Evolutionary conservation across 2,888 invertebrate genomes (phyloP), one percentile per base, ranked within the genome.

Genomic region (Conus canariensis): DNA sequence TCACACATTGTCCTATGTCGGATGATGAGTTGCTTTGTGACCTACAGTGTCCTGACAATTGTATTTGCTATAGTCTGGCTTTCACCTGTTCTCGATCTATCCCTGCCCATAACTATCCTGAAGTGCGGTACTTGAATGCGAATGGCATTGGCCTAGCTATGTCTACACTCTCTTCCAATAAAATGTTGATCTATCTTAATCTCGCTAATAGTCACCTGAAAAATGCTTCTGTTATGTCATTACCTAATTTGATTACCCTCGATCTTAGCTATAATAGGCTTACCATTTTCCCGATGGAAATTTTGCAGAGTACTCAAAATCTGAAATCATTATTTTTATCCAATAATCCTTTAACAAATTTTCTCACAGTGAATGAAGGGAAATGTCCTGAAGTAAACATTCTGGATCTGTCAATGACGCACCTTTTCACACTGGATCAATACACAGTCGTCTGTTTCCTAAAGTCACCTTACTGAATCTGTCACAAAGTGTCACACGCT

Each of bases 111-210:
- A 16, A 45, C 1, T 45, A 60, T 30, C 60, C 82, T 16, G 64
- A 64, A 10, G 56, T 88, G 7, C 59, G 88, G 4, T 88, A 80
- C 30, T 64, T 88, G 5, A 56, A 88, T 16, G 88, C 83, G 22
- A 59, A 22, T 8, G 56, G 56, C 12, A 82, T 25, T 19, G 82
- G 82, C 10, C 1, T 83, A 64, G 22, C 7, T 0, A 30, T 45
- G 9, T 8, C 60, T 25, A 67, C 16, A 12, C 14, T 88, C 0
- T 14, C 25, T 19, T 64, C 45, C 6, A 82, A 82, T 22, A 45
- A 1, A 7, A 14, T 88, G 22, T 16, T 88, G 19, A 45, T 88
- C 25, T 80, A 83, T 10, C 45, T 88, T n/a, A 60, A 22, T 12
- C 45, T 88, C 1, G 59, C 19, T 9, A 9, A 25, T 14, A 83